Percentiles rank a stretch among this genome's conserved stretches.
phyloP scores from a whole-genome alignment of 92 coral and sea anemone species.

The Bergia sp. region DNA sequence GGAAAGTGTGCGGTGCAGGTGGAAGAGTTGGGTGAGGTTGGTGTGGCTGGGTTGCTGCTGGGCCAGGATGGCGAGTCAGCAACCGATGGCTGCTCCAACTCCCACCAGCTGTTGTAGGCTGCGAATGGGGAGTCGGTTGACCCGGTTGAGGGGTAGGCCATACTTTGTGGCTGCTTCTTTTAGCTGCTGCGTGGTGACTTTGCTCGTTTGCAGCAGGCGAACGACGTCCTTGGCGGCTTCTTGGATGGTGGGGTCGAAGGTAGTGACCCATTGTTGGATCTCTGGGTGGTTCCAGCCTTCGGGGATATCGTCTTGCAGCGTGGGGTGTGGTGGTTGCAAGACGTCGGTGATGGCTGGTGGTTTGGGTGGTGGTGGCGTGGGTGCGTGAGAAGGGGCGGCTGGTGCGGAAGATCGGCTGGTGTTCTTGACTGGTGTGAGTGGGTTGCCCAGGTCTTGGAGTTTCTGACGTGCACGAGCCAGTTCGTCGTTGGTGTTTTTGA shows the following conservation, averaged over 20 bases:
- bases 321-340: constrained; percentile 1
- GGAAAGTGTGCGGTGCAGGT: not conserved
- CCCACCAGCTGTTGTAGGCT: constrained; percentile 7
- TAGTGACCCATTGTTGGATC: constrained; percentile 12
- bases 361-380: not conserved
- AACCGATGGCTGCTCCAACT: not conserved
- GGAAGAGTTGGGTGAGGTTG: constrained; percentile 16
- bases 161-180: constrained; percentile 5
- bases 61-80: not conserved
- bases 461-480: constrained; percentile 4
- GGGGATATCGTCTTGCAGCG: not conserved
- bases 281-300: constrained; percentile 3
- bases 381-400: not conserved
- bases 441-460: constrained; percentile 5
- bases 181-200: constrained; percentile 5
- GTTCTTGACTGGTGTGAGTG: not conserved
- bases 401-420: constrained; percentile 2
- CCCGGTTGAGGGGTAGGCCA: constrained; percentile 6
- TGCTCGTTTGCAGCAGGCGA: not conserved
- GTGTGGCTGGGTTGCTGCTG: constrained; percentile 17
- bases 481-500: constrained; percentile 4
- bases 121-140: constrained; percentile 13
- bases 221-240: not conserved
- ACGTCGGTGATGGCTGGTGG: constrained; percentile 10
- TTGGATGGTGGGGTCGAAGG: not conserved